A percentile compares a stretch with the other conserved stretches of the same genome.
Conservation (phyloP, 2,888 invertebrate species). For the Crocallis elinguaria region DNA sequence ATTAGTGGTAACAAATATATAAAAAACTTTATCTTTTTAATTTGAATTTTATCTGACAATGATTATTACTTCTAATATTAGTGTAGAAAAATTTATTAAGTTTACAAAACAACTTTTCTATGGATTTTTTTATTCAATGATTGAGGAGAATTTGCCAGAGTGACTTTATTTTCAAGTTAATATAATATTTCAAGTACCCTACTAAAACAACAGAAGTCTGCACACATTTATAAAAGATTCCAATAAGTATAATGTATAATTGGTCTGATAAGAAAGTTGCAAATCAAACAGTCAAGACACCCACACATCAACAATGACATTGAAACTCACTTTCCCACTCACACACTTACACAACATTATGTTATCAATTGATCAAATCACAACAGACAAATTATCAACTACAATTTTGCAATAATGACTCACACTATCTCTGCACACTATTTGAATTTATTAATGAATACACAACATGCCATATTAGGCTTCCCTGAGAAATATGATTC, state of each 20-base stretch:
- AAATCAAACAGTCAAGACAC: not conserved
- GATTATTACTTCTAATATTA: no score
- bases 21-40: no score
- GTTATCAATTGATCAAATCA: conserved; percentile 12
- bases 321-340: conserved; percentile 12
- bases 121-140: no score
- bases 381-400: not conserved
- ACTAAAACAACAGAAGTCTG: no score
- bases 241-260: not conserved
- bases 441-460: conserved; percentile 3
- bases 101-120: no score
- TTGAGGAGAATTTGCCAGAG: no score
- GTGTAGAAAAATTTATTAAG: no score
- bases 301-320: conserved; percentile 8
- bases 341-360: not conserved
- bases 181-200: no score
- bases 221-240: no score
- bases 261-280: not conserved
- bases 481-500: conserved; percentile 18
- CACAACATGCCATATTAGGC: conserved; percentile 9
- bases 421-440: conserved; percentile 1
- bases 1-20: no score
- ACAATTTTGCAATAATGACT: conserved; percentile 16
- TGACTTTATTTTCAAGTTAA: no score
- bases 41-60: no score